Evolutionary conservation across 2,888 invertebrate species (phyloP).

Genomic region (Amphimallon solstitiale): DNA sequence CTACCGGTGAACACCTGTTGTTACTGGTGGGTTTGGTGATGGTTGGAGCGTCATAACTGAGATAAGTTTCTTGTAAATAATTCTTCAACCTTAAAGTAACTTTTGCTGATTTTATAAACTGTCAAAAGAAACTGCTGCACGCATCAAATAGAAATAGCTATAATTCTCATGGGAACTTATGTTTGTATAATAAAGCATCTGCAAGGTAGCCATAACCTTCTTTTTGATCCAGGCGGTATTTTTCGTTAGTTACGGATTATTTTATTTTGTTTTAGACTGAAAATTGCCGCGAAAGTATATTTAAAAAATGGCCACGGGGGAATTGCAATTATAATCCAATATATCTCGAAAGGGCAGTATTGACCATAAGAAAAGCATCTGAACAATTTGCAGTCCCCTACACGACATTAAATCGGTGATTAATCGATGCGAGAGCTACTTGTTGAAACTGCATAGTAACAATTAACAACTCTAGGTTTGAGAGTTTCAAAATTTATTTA

Average conservation of each 20-base stretch:
- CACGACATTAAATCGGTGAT: slow-evolving; percentile 1
- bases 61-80: slow-evolving; percentile 12
- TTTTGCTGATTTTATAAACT: neutral
- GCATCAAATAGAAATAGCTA: neutral
- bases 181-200: neutral
- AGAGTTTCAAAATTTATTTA: no score
- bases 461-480: no score
- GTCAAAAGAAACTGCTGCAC: neutral
- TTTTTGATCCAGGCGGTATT: neutral
- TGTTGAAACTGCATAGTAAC: no score
- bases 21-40: neutral
- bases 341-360: neutral
- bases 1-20: neutral
- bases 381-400: slow-evolving; percentile 4
- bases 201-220: neutral
- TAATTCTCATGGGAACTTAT: neutral
- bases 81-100: neutral
- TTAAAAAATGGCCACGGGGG: neutral
- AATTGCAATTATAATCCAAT: neutral
- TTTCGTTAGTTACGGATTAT: neutral
- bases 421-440: no score
- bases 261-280: neutral
- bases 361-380: neutral
- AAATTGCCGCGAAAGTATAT: neutral
- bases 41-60: neutral